These are phyloP conservation scores for Zaprionus capensis DNA, from an alignment of 1,140 invertebrate genomes.

Conservation along the genomic window DNA sequence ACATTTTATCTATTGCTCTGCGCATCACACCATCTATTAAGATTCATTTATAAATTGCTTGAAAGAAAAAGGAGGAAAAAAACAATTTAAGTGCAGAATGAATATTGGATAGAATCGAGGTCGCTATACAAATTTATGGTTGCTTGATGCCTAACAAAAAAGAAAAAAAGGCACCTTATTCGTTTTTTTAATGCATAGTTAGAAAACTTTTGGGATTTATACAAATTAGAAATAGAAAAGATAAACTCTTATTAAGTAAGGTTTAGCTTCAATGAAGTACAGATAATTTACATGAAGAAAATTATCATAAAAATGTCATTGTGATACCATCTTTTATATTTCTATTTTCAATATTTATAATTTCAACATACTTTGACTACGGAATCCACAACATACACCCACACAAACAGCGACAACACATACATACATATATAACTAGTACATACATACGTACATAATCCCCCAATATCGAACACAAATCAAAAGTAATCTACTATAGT, in stretches of 20 bases:
- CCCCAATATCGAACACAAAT: constrained; percentile 5
- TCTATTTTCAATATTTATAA: neutral
- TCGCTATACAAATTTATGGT: neutral
- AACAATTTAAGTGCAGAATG: neutral
- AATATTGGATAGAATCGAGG: neutral
- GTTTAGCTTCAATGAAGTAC: too few species aligned
- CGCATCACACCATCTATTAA: neutral
- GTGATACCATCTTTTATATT: too few species aligned
- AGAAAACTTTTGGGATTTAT: neutral
- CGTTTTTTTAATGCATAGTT: neutral
- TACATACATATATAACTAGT: constrained; percentile 4
- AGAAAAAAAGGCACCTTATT: too few species aligned
- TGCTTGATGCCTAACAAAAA: neutral
- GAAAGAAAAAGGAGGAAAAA: neutral
- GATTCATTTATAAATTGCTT: neutral
- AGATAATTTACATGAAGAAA: neutral
- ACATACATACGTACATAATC: neutral
- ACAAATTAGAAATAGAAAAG: too few species aligned
- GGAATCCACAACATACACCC: constrained; percentile 2
- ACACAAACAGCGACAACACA: constrained; percentile 4
- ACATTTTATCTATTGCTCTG: neutral
- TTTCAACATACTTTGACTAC: neutral
- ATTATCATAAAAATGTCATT: too few species aligned
- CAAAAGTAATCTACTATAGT: constrained; percentile 12
- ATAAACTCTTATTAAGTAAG: too few species aligned